Evolutionary conservation across 2,888 invertebrate species (phyloP), one percentile per base, ranked within the genome.

Genomic region (Heliothis peltigera): DNA sequence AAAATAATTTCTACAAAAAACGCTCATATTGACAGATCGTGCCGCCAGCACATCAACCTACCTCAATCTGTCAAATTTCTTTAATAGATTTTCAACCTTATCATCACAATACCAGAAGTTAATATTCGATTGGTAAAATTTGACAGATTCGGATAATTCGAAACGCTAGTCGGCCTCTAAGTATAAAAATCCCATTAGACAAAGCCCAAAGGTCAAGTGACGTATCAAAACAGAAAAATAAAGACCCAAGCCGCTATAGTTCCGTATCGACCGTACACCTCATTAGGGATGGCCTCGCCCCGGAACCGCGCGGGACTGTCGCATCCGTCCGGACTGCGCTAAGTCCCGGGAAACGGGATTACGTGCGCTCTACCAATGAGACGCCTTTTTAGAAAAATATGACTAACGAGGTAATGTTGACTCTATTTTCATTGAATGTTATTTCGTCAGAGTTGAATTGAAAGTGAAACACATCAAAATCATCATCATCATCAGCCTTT

Each of bases 341-440:
- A 48, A 68, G 39, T 58, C 77, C 77, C 64, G 64, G 76, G 62
- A 51, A 63, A 63, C 71, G 76, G 77, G 72, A 72, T 60, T 59
- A 72, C 48, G 58, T 17, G 22, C 35, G 64, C 55, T 52, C 32
- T 51, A 46, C 8, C 17, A 22, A 47, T 21, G 43, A 46, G 49
- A 17, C 35, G 59, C 15, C 5, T 42, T 63, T 48, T 49, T 53
- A 56, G 42, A 59, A 55, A 58, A 76, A 64, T 54, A 12, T 52
- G 19, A 47, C 17, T 64, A 76, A 71, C 55, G 62, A 75, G 48
- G 32, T 17, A 18, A 5, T 39, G n/a, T 21, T 17, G 17, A 12
- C 15, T 42, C 2, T 65, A 15, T 18, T 10, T n/a, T 12, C 12
- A 15, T 21, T 19, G 18, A 19, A 44, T 44, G 8, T 19, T 17